Evolutionary conservation across 2,113 vertebrate genomes (phyloP), one percentile per base, ranked within the genome.

Genomic region (Maccullochella peelii): DNA sequence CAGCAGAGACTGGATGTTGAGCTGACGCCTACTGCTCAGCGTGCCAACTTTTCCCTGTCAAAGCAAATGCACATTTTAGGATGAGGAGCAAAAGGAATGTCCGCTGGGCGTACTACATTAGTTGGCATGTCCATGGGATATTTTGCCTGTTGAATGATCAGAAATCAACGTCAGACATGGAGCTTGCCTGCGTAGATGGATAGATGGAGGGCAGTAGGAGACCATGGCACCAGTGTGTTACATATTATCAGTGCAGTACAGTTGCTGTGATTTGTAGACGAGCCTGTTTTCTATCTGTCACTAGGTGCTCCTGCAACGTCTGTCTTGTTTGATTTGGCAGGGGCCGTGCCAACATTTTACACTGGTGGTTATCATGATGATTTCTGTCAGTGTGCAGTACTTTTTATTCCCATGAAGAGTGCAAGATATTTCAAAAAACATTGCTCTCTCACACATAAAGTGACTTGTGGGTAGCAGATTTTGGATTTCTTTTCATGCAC

Each of bases 91-190:
- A 20, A 38, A 67, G 87, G 81, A 91, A 88, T 86, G 74, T 67
- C 68, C 0, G 0, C 67, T 63, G 70, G 25, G 8, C 25, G 8
- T 59, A 40, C 36, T 61, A 38, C 78, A 63, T 82, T 79, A 67
- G 75, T 66, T 91, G 82, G 63, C 89, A 66, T 62, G 66, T 88
- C 78, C 11, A 33, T 92, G 91, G 77, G 83, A 91, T 89, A 91
- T 90, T 90, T 89, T 79, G 40, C 44, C 54, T 61, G 74, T 61
- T 61, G 75, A 59, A 77, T 21, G 74, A 52, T 87, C 73, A 68
- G 77, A 79, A 80, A 86, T 88, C 84, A 88, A 12, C 0, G 65
- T 87, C 76, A 87, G 67, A 84, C 82, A 73, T 8, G 25, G 72
- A 86, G 63, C 20, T 38, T 20, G 12, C 80, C 44, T 79, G 47